Conservation (phyloP, 2,113 vertebrate genomes). For the Tupaia chinensis region DNA sequence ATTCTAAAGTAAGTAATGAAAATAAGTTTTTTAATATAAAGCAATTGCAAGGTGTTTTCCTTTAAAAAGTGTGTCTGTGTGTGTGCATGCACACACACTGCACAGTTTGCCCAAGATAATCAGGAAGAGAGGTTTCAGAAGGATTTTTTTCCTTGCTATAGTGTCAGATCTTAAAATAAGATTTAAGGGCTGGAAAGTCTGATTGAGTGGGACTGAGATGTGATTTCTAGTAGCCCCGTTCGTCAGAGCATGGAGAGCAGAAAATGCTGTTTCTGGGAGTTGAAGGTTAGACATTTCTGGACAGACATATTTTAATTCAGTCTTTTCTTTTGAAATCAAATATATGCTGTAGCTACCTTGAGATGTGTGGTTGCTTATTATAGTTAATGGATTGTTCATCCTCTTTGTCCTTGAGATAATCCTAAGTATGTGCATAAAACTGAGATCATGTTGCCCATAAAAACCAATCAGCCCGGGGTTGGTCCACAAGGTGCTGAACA, state of each 20-base stretch:
- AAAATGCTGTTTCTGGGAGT: conserved; percentile 73
- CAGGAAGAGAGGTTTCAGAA: conserved; percentile 60
- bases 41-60: conserved; percentile 1
- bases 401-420: conserved; percentile 89
- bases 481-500: conserved; percentile 83
- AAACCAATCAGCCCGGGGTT: conserved; percentile 86
- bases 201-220: conserved; percentile 74
- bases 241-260: conserved; percentile 71
- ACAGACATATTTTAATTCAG: conserved; percentile 80
- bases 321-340: conserved; percentile 86
- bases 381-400: conserved; percentile 89
- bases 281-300: conserved; percentile 79
- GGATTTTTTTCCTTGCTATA: conserved; percentile 79
- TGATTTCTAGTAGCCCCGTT: conserved; percentile 79
- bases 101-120: neutral
- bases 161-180: conserved; percentile 80
- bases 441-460: conserved; percentile 87
- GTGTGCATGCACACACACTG: neutral
- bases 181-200: conserved; percentile 81
- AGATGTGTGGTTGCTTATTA: conserved; percentile 87
- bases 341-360: conserved; percentile 82
- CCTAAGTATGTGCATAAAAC: conserved; percentile 86
- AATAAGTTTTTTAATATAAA: conserved; percentile 11
- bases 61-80: conserved; percentile 14
- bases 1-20: conserved; percentile 52